phyloP scores from a whole-genome alignment of 2,888 invertebrate genomes.

The Yponomeuta malinellus region DNA sequence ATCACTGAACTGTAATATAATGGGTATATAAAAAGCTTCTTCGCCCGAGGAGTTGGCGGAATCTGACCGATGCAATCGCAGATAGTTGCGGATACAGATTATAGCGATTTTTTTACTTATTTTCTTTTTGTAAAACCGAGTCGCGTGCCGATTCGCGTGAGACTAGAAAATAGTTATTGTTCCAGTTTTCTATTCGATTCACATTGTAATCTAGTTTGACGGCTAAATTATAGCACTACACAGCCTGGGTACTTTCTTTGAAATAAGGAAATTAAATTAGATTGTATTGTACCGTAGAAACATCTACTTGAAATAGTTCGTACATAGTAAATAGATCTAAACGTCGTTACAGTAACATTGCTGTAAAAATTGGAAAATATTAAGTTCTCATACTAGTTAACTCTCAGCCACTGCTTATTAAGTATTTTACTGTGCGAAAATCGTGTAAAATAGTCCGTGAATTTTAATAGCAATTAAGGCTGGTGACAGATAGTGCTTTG shows the following conservation, averaged over 20 bases:
- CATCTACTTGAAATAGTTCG: too few relatives aligned
- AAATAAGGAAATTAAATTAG: neutral
- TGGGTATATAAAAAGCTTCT: constrained; percentile 4
- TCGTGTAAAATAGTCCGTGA: neutral
- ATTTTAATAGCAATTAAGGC: neutral
- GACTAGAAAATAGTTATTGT: constrained; percentile 30
- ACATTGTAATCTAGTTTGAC: constrained; percentile 28
- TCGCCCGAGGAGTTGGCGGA: constrained; percentile 2
- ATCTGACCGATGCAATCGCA: constrained; percentile 14
- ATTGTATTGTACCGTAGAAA: neutral
- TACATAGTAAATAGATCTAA: too few relatives aligned
- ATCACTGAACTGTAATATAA: constrained; percentile 11
- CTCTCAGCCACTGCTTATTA: too few relatives aligned
- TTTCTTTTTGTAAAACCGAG: constrained; percentile 15
- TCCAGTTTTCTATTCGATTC: constrained; percentile 23
- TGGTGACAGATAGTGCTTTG: neutral
- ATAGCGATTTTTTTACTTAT: constrained; percentile 9
- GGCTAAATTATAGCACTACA: constrained; percentile 23
- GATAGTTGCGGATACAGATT: constrained; percentile 11
- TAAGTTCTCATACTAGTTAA: too few relatives aligned
- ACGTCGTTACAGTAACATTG: too few relatives aligned
- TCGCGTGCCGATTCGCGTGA: constrained; percentile 32
- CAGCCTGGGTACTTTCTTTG: neutral
- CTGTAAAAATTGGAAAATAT: too few relatives aligned
- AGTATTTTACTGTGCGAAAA: too few relatives aligned